Evolutionary conservation across 2,888 invertebrate genomes (phyloP).

Genomic region (Tortricodes alternella): DNA sequence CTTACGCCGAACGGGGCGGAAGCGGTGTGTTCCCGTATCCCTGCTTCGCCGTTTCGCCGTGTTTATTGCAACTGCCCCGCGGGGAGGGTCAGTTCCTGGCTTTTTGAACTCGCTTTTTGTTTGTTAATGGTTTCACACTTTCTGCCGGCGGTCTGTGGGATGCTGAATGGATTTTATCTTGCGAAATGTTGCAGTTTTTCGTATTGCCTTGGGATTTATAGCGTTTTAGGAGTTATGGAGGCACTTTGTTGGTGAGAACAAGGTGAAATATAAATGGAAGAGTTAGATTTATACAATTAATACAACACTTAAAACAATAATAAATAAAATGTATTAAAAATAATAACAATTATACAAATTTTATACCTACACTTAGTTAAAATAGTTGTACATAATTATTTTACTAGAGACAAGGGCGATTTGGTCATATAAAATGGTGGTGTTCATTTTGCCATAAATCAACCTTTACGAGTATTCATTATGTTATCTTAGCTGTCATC

Average conservation of each 20-base stretch:
- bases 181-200: constrained; percentile 1
- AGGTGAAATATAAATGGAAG: not conserved
- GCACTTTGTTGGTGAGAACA: not conserved
- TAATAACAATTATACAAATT: not conserved
- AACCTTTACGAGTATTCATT: not conserved
- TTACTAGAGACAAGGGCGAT: constrained; percentile 22
- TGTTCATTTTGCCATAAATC: not conserved
- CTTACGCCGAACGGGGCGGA: not conserved
- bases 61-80: constrained; percentile 54
- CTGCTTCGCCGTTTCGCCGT: constrained; percentile 28
- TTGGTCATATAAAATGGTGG: not conserved
- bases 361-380: not conserved
- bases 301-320: too few relatives aligned
- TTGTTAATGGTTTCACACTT: constrained; percentile 31
- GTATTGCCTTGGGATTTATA: constrained; percentile 17
- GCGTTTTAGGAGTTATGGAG: not conserved
- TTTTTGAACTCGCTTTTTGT: constrained; percentile 33
- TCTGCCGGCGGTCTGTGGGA: constrained; percentile 12
- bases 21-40: constrained; percentile 22
- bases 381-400: constrained; percentile 1
- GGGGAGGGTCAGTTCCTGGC: constrained; percentile 48
- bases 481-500: not conserved
- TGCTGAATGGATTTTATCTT: constrained; percentile 21
- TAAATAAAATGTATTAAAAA: not conserved
- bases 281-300: too few relatives aligned